These are phyloP conservation scores for Corythaeola cristata DNA, from an alignment of 2,113 vertebrate genomes.

Conservation along the genomic window DNA sequence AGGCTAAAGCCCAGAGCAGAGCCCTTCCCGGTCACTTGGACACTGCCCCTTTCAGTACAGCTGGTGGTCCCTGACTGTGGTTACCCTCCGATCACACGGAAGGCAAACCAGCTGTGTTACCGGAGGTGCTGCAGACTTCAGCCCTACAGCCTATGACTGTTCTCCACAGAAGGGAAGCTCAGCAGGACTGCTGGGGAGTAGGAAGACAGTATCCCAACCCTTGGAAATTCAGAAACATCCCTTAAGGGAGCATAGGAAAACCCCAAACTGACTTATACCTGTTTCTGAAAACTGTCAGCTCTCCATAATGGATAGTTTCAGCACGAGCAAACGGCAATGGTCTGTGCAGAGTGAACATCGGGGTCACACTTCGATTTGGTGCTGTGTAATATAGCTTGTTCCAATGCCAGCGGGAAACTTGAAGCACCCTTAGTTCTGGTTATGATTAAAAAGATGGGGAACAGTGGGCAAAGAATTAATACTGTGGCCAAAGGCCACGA, in stretches of 20 bases:
- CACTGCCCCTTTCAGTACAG: neutral
- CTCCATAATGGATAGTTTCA: accelerated
- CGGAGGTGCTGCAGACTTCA: neutral
- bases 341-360: neutral
- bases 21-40: accelerated
- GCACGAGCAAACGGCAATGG: neutral
- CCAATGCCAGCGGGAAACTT: neutral
- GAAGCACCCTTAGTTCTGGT: neutral
- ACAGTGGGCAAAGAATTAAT: too few relatives aligned
- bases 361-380: accelerated
- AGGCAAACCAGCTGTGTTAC: neutral
- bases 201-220: neutral
- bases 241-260: neutral
- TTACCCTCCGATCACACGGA: accelerated
- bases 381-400: neutral
- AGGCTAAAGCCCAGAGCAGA: neutral
- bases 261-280: too few relatives aligned
- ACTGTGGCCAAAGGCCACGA: neutral
- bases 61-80: accelerated
- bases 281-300: neutral
- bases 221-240: neutral
- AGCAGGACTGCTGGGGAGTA: neutral
- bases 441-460: neutral
- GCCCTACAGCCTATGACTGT: accelerated
- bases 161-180: neutral